Conservation (phyloP, 2,888 invertebrate species). For the Phalera bucephala region DNA sequence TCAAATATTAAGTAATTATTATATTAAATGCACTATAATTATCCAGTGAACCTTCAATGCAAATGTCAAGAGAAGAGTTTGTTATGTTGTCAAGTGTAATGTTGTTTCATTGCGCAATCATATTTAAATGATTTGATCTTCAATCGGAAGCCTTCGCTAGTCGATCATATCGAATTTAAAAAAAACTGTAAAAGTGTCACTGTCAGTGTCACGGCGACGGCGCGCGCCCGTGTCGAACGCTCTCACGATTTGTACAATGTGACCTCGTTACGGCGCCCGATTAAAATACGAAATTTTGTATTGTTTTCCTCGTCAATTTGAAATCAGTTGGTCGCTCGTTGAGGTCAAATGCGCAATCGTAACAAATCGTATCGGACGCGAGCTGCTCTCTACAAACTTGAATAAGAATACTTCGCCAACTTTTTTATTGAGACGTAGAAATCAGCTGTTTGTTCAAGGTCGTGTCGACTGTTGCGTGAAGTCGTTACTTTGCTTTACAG, state of each 20-base stretch:
- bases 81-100: conserved; percentile 4
- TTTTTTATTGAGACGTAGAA: conserved; percentile 44
- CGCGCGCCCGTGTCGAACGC: conserved; percentile 13
- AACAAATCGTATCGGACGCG: conserved; percentile 37
- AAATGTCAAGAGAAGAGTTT: conserved; percentile 26
- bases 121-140: no score
- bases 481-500: conserved; percentile 32
- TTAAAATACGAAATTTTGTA: conserved; percentile 44
- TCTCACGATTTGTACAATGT: conserved; percentile 25
- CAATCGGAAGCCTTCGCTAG: conserved; percentile 28
- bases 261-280: conserved; percentile 42
- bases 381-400: conserved; percentile 23
- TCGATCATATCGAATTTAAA: conserved; percentile 29
- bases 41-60: conserved; percentile 14
- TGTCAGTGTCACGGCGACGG: conserved; percentile 53
- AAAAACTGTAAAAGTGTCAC: conserved; percentile 41
- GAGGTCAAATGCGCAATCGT: conserved; percentile 55
- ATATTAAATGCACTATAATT: conserved; percentile 3
- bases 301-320: conserved; percentile 58
- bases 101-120: no score
- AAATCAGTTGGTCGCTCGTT: conserved; percentile 42
- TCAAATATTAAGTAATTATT: neutral
- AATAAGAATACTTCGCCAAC: conserved; percentile 14
- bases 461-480: conserved; percentile 42
- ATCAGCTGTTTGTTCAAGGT: conserved; percentile 50